Evolutionary conservation across 2,797 vertebrate genomes (phyloP).

Genomic region (Sebastes aleutianus): DNA sequence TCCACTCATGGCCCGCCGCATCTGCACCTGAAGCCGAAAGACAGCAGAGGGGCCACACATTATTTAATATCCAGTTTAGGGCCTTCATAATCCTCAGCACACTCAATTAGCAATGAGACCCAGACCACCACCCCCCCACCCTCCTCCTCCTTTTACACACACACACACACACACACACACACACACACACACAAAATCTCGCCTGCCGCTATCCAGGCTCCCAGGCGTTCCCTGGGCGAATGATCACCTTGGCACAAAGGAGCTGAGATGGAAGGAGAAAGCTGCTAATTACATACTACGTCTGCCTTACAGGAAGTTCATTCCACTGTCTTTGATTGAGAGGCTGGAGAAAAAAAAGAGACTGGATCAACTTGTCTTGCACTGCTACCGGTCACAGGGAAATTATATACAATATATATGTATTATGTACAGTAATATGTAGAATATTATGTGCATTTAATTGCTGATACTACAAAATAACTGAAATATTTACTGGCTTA

Average conservation of each 20-base stretch:
- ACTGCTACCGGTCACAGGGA: slow-evolving; percentile 2
- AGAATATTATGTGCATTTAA: slow-evolving; percentile 3
- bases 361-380: slow-evolving; percentile 10
- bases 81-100: slow-evolving; percentile 70
- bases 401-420: not conserved
- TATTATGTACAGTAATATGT: not conserved
- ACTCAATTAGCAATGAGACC: slow-evolving; percentile 73
- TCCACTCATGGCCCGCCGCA: slow-evolving; percentile 90
- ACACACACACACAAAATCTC: slow-evolving; percentile 1
- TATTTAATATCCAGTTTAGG: slow-evolving; percentile 73
- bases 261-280: slow-evolving; percentile 67
- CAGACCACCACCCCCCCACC: slow-evolving; percentile 8
- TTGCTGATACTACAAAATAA: slow-evolving; percentile 7
- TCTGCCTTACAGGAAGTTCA: slow-evolving; percentile 71
- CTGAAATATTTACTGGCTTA: slow-evolving; percentile 14
- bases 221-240: slow-evolving; percentile 61
- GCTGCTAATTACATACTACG: slow-evolving; percentile 76
- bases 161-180: not conserved
- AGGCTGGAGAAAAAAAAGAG: slow-evolving; percentile 41
- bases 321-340: slow-evolving; percentile 63
- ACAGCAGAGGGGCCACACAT: slow-evolving; percentile 64
- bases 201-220: slow-evolving; percentile 42
- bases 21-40: slow-evolving; percentile 75
- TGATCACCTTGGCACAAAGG: slow-evolving; percentile 78
- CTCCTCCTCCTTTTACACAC: not conserved